Percentiles rank a stretch among this genome's conserved stretches.
Evolutionary conservation across 1,140 invertebrate genomes (phyloP).

Genomic region (Cotesia typhae): DNA sequence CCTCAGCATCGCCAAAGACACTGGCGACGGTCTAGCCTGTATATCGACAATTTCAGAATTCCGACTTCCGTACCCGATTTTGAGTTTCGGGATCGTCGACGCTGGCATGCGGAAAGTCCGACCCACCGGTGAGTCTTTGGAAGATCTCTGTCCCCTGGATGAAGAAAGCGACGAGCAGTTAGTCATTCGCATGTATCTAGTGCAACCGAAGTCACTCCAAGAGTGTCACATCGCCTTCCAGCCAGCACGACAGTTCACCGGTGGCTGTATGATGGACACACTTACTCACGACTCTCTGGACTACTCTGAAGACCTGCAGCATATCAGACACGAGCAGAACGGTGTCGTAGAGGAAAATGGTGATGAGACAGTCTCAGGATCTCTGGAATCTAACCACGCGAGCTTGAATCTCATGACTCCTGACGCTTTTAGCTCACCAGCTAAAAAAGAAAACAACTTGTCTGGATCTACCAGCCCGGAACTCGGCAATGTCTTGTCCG

Average conservation of each 20-base stretch:
- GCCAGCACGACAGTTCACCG: conserved; percentile 60
- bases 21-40: conserved; percentile 64
- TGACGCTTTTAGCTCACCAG: conserved; percentile 82
- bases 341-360: conserved; percentile 61
- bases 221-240: conserved; percentile 84
- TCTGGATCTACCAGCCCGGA: conserved; percentile 56
- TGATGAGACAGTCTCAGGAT: conserved; percentile 42
- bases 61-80: conserved; percentile 80
- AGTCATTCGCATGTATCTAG: conserved; percentile 80
- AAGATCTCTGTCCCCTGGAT: conserved; percentile 59
- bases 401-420: conserved; percentile 83
- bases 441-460: conserved; percentile 61
- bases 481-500: conserved; percentile 52
- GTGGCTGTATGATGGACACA: conserved; percentile 49
- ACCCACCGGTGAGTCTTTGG: conserved; percentile 57
- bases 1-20: conserved; percentile 74
- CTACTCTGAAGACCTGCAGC: conserved; percentile 54
- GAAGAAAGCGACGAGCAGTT: conserved; percentile 63
- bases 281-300: conserved; percentile 56
- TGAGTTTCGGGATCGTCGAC: conserved; percentile 87
- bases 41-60: conserved; percentile 83
- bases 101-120: conserved; percentile 66
- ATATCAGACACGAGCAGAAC: conserved; percentile 59
- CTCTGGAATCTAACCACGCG: conserved; percentile 53
- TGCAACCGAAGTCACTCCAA: conserved; percentile 89